A percentile compares a stretch with the other conserved stretches of the same genome.
phyloP scores from a whole-genome alignment of 2,113 vertebrate genomes.

The pig (Sus scrofa) region T2T-Sscrofa CM000826.6:22984001-22984500 shows the following conservation, averaged over 20 bases:
- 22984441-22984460: slow-evolving; percentile 78
- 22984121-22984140: slow-evolving; percentile 79
- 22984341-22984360: slow-evolving; percentile 77
- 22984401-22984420: slow-evolving; percentile 69
- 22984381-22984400: slow-evolving; percentile 75
- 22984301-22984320: slow-evolving; percentile 83
- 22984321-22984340: slow-evolving; percentile 79
- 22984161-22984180: slow-evolving; percentile 85
- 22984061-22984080: slow-evolving; percentile 66
- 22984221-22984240: slow-evolving; percentile 87
- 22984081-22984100: slow-evolving; percentile 80
- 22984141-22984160: slow-evolving; percentile 85
- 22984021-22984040: slow-evolving; percentile 48
- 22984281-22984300: slow-evolving; percentile 86
- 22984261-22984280: slow-evolving; percentile 85
- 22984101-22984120: slow-evolving; percentile 82
- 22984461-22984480: slow-evolving; percentile 79
- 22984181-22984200: slow-evolving; percentile 87
- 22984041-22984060: slow-evolving; percentile 59
- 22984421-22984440: slow-evolving; percentile 79
- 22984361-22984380: slow-evolving; percentile 76
- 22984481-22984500: slow-evolving; percentile 75
- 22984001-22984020: background rate
- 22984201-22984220: slow-evolving; percentile 87
- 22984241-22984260: slow-evolving; percentile 86